These are phyloP conservation scores for Lissocephala sabroskyi DNA, from an alignment of 2,888 invertebrate species.

Conservation along the genomic window DNA sequence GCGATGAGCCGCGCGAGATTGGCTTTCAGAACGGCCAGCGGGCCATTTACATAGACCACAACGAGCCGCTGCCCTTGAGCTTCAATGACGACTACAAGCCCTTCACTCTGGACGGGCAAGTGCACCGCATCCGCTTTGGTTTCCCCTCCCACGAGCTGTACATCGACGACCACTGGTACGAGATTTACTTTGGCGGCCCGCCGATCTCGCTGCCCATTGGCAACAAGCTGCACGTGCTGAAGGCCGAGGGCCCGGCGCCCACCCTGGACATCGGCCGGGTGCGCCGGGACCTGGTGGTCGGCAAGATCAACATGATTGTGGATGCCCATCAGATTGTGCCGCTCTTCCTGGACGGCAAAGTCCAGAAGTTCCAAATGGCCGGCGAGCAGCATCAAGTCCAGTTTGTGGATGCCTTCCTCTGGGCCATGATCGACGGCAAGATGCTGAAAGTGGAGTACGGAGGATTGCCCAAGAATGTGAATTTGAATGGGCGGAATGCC, in stretches of 20 bases:
- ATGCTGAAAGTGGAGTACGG: constrained; percentile 87
- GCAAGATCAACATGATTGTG: constrained; percentile 87
- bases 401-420: constrained; percentile 84
- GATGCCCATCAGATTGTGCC: constrained; percentile 86
- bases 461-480: constrained; percentile 85
- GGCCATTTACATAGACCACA: constrained; percentile 83
- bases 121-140: constrained; percentile 88
- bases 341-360: constrained; percentile 86
- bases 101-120: constrained; percentile 81
- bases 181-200: constrained; percentile 93
- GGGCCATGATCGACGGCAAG: constrained; percentile 84
- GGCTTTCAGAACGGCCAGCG: constrained; percentile 87
- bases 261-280: constrained; percentile 92
- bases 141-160: constrained; percentile 93
- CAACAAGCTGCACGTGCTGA: constrained; percentile 83
- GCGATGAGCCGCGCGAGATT: constrained; percentile 89
- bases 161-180: constrained; percentile 91
- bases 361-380: constrained; percentile 84
- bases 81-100: constrained; percentile 83
- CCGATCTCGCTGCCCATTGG: constrained; percentile 86
- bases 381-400: constrained; percentile 82
- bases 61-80: constrained; percentile 78
- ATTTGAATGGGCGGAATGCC: constrained; percentile 82
- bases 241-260: constrained; percentile 92
- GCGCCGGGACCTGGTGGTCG: constrained; percentile 86